Conservation (phyloP, 2,797 vertebrate genomes). For the Alectoris magna region DNA sequence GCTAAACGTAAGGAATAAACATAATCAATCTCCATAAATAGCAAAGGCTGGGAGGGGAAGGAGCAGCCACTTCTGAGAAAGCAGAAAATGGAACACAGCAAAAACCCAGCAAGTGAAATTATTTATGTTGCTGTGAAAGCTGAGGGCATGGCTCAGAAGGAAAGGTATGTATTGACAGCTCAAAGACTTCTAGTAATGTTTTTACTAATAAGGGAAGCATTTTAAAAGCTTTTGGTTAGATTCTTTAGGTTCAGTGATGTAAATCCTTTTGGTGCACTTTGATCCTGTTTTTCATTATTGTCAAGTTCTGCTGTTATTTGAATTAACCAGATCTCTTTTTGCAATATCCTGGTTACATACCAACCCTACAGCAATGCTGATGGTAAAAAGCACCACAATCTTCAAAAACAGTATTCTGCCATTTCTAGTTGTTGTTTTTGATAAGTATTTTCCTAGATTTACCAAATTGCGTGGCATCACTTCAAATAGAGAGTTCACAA, state of each 20-base stretch:
- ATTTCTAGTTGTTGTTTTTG: not conserved
- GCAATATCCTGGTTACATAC: not conserved
- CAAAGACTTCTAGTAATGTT: not conserved
- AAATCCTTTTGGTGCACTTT: not conserved
- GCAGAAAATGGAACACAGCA: not conserved
- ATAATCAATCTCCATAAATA: not conserved
- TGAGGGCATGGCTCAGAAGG: not conserved
- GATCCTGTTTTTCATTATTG: not conserved
- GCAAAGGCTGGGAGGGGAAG: not conserved
- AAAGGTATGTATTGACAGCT: not conserved
- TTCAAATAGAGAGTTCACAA: not conserved
- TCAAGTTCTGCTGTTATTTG: not conserved
- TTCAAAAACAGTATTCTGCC: not conserved
- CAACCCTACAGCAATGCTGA: not conserved
- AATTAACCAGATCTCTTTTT: not conserved
- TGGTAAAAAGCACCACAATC: not conserved
- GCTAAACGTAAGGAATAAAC: constrained; percentile 8
- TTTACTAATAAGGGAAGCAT: not conserved
- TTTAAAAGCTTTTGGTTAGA: constrained; percentile 9
- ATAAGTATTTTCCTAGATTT: not conserved
- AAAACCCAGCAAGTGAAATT: not conserved
- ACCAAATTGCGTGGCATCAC: not conserved
- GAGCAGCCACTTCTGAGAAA: not conserved
- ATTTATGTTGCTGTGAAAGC: not conserved
- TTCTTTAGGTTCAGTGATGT: not conserved